Conservation (phyloP, 2,888 invertebrate species). For the Danaus chrysippus region DNA sequence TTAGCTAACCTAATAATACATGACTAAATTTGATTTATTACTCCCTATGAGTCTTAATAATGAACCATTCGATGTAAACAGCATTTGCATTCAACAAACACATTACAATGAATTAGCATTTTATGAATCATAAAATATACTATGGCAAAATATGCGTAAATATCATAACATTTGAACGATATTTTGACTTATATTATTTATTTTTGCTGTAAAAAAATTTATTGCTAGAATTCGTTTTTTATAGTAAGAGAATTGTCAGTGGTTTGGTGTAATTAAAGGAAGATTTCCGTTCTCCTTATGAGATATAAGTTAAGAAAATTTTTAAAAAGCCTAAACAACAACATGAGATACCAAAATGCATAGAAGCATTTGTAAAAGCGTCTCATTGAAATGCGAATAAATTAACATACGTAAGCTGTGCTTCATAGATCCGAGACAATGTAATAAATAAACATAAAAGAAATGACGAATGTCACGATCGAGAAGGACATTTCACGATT, state of each 20-base stretch:
- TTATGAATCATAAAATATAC: slow-evolving; percentile 1
- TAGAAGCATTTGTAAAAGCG: slow-evolving; percentile 54
- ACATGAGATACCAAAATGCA: slow-evolving; percentile 20
- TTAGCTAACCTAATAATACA: slow-evolving; percentile 30
- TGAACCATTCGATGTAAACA: slow-evolving; percentile 22
- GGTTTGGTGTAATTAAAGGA: too few species aligned
- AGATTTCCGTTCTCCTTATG: too few species aligned
- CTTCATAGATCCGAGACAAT: slow-evolving; percentile 45
- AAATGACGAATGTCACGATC: slow-evolving; percentile 48
- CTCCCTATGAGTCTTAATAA: slow-evolving; percentile 16
- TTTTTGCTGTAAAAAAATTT: too few species aligned
- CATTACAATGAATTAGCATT: slow-evolving; percentile 19
- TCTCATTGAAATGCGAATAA: slow-evolving; percentile 71
- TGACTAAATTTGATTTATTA: slow-evolving; percentile 29
- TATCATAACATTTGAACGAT: too few species aligned
- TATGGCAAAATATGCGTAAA: neutral
- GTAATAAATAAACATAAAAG: slow-evolving; percentile 65
- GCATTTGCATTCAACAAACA: slow-evolving; percentile 26
- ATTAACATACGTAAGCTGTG: slow-evolving; percentile 64
- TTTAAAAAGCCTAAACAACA: slow-evolving; percentile 3
- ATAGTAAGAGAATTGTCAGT: too few species aligned
- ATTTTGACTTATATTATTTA: too few species aligned
- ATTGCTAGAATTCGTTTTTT: too few species aligned
- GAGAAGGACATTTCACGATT: slow-evolving; percentile 3
- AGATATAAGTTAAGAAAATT: too few species aligned